Evolutionary conservation across 53 echinoderm and acorn worm species (phyloP).

Genomic region (Echinarachnius parma): DNA sequence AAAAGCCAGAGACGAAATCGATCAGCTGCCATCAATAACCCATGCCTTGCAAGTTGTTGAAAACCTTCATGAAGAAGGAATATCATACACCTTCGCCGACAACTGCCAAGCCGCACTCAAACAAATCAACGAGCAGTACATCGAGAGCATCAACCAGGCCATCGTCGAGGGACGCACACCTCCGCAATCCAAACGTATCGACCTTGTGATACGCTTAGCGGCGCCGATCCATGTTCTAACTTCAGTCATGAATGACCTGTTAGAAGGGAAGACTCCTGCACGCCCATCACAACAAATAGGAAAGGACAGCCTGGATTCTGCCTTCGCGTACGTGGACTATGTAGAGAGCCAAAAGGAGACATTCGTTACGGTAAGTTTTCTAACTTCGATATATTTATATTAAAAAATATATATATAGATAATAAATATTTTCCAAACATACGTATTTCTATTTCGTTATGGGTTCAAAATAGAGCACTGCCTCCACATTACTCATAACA

Average conservation of each 20-base stretch:
- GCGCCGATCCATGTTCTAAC: slow-evolving; percentile 3
- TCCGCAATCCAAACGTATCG: slow-evolving; percentile 21
- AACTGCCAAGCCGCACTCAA: neutral
- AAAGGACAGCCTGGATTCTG: neutral
- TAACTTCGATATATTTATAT: neutral
- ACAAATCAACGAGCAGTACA: slow-evolving; percentile 3
- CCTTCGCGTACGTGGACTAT: slow-evolving; percentile 4
- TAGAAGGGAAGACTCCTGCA: neutral
- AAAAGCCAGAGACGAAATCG: neutral
- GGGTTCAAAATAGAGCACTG: too few species aligned
- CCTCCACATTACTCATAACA: too few species aligned
- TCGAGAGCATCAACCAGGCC: neutral
- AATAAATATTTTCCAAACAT: too few species aligned
- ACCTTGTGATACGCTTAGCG: slow-evolving; percentile 5
- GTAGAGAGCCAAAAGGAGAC: slow-evolving; percentile 15
- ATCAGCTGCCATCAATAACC: neutral
- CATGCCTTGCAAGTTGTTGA: neutral
- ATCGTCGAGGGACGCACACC: slow-evolving; percentile 15
- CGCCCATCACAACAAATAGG: neutral
- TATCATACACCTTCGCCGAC: neutral
- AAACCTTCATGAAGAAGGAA: neutral
- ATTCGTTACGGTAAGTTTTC: neutral
- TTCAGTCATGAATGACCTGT: neutral
- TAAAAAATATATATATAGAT: too few species aligned
- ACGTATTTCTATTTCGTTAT: too few species aligned